Base-by-base conservation (phyloP, 2,113 vertebrate species). In the Gobiocypris rarus region DNA sequence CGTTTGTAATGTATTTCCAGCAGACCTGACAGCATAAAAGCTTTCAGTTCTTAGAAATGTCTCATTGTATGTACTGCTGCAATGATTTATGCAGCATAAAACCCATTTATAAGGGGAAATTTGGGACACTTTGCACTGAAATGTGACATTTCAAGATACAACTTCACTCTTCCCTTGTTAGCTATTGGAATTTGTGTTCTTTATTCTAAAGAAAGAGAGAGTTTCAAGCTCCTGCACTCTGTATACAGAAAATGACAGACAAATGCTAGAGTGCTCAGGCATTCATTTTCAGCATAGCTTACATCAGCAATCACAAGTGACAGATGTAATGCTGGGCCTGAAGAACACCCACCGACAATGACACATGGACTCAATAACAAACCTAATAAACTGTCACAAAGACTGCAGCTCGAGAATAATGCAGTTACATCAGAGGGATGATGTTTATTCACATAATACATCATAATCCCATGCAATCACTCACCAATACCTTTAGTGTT, bases 301-400 rank as follows among this genome's bases (percentile, higher is more conserved):
- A 85, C 83, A 79, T 85, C 76, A 85, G 77, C 83, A 80, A 79
- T 84, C 65, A 80, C 24, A 80, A 59, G 83, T 85, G 83, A 80
- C 65, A 85, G 69, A 85, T 80, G 76, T 85, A 69, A 80, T 2
- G 34, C 41, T 65, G 52, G 10, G 50, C 63, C 38, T 77, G 56
- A 58, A 71, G 83, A 77, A 80, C 52, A 79, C 65, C 76, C 75
- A 80, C 75, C 65, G 83, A 85, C 83, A 80, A 61, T 85, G 83
- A 85, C 76, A 80, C 76, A 85, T 85, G 83, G 83, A 59, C 76
- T 85, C 83, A 85, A 73, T 85, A 79, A 85, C 76, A 79, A 85
- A 85, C 75, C 76, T 79, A 81, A 85, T 85, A 77, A 85, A 79
- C 83, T 84, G 83, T 84, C 83, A 84, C 58, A 65, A 56, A 69